phyloP scores from a whole-genome alignment of 2,113 vertebrate genomes.

The Brienomyrus longianalis region DNA sequence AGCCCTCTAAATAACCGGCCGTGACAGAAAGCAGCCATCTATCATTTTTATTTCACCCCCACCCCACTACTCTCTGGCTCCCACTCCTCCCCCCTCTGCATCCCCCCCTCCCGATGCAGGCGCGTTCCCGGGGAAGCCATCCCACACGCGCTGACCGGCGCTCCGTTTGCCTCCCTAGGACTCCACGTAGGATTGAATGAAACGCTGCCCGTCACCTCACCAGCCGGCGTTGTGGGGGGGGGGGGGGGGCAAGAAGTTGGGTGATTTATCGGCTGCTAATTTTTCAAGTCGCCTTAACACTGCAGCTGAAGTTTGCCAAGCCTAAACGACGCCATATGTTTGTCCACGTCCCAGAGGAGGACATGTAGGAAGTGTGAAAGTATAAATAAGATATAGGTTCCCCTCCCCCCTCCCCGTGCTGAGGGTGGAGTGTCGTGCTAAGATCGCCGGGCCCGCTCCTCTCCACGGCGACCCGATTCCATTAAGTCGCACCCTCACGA shows the following conservation, averaged over 20 bases:
- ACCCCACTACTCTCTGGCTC: constrained; percentile 15
- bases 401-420: neutral
- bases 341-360: constrained; percentile 53
- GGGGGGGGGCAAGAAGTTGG: constrained; percentile 48
- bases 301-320: constrained; percentile 60
- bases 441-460: neutral
- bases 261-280: constrained; percentile 73
- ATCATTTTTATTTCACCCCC: constrained; percentile 57
- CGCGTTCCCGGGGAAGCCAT: neutral
- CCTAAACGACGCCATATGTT: constrained; percentile 68
- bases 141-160: neutral
- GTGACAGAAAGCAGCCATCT: constrained; percentile 56
- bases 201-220: constrained; percentile 61
- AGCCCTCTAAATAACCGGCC: constrained; percentile 54
- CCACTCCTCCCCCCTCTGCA: neutral
- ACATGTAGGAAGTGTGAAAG: constrained; percentile 36
- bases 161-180: neutral
- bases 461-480: constrained; percentile 5
- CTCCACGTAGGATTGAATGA: constrained; percentile 64
- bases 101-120: constrained; percentile 6
- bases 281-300: constrained; percentile 66
- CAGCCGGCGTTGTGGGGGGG: constrained; percentile 28
- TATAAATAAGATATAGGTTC: constrained; percentile 60
- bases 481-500: neutral
- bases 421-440: constrained; percentile 21